These are phyloP conservation scores for Lasius fuliginosus DNA, from an alignment of 2,888 invertebrate genomes.

Conservation along the genomic window DNA sequence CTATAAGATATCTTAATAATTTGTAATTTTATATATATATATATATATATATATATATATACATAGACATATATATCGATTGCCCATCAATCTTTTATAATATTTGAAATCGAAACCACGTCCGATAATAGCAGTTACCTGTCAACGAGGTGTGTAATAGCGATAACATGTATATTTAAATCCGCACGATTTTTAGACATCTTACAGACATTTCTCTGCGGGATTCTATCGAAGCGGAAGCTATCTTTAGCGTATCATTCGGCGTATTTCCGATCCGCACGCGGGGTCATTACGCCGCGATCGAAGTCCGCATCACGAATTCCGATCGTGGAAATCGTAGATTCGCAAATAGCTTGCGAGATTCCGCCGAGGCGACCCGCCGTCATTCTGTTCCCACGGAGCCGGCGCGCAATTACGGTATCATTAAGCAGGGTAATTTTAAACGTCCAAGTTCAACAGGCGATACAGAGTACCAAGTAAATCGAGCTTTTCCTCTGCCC, in stretches of 20 bases:
- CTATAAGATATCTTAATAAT: background rate
- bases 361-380: conserved; percentile 39
- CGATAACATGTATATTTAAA: background rate
- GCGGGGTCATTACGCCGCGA: conserved; percentile 37
- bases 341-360: conserved; percentile 39
- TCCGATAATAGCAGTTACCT: background rate
- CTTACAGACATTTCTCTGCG: background rate
- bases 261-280: conserved; percentile 30
- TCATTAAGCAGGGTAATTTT: conserved; percentile 61
- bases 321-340: conserved; percentile 54
- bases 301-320: conserved; percentile 44
- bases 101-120: background rate
- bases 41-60: background rate
- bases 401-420: conserved; percentile 57
- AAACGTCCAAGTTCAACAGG: conserved; percentile 61
- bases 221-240: conserved; percentile 47
- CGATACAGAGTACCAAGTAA: conserved; percentile 55
- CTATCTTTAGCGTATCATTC: conserved; percentile 48
- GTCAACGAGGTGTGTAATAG: background rate
- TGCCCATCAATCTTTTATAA: background rate
- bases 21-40: background rate
- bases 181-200: conserved; percentile 6
- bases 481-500: conserved; percentile 58
- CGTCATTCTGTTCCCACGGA: conserved; percentile 75
- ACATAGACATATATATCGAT: background rate